phyloP scores from a whole-genome alignment of 92 coral and sea anemone species.

The Virgularia gustaviana region DNA sequence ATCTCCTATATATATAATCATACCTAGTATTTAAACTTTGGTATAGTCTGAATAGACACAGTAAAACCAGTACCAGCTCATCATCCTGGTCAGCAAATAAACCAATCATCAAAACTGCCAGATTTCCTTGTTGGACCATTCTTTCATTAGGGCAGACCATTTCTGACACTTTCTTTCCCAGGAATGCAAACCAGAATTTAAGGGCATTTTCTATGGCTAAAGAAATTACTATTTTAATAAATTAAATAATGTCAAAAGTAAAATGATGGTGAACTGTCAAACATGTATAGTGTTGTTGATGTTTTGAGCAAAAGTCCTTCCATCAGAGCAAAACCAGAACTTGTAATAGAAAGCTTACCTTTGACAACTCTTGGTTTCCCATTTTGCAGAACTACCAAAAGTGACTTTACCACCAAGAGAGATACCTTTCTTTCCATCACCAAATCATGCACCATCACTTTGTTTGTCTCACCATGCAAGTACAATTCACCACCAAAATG shows the following conservation, averaged over 20 bases:
- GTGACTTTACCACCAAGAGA: slow-evolving; percentile 24
- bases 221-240: background rate
- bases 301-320: too few relatives aligned
- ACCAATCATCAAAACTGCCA: slow-evolving; percentile 37
- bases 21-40: too few relatives aligned
- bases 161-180: background rate
- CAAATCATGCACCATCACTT: background rate
- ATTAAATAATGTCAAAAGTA: background rate
- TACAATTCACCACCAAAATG: slow-evolving; percentile 19
- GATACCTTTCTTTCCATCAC: slow-evolving; percentile 37
- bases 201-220: slow-evolving; percentile 6
- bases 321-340: background rate
- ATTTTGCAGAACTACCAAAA: too few relatives aligned
- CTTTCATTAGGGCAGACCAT: background rate
- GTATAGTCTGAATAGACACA: slow-evolving; percentile 56
- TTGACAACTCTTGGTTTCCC: slow-evolving; percentile 1
- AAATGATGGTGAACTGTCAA: too few relatives aligned
- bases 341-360: background rate
- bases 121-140: too few relatives aligned
- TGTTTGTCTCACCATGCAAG: background rate
- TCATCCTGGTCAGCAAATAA: slow-evolving; percentile 92
- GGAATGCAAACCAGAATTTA: slow-evolving; percentile 15
- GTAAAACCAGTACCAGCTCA: slow-evolving; percentile 64
- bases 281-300: too few relatives aligned
- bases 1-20: too few relatives aligned